A percentile compares a stretch with the other conserved stretches of the same genome.
phyloP scores from a whole-genome alignment of 2,113 vertebrate species.

The Perca fluviatilis region DNA sequence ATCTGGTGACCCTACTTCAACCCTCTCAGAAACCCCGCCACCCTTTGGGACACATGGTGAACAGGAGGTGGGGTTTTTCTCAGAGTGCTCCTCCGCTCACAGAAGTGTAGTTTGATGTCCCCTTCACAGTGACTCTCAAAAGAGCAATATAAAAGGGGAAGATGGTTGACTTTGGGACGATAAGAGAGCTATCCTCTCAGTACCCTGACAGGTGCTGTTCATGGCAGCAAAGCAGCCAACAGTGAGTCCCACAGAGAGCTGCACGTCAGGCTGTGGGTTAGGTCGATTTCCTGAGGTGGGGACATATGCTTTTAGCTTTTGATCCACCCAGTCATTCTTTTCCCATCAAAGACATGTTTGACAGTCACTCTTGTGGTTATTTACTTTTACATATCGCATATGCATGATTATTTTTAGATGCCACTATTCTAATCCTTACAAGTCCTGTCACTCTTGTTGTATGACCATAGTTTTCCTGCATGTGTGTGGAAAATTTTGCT shows the following conservation, averaged over 20 bases:
- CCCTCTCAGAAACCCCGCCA: constrained; percentile 22
- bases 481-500: neutral
- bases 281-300: constrained; percentile 44
- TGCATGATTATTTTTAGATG: neutral
- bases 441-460: neutral
- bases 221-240: constrained; percentile 22
- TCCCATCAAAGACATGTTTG: constrained; percentile 4
- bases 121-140: constrained; percentile 11
- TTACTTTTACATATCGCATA: neutral
- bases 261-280: constrained; percentile 2
- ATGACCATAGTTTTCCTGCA: neutral
- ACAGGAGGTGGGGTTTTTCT: constrained; percentile 48
- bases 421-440: neutral
- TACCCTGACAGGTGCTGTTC: constrained; percentile 49
- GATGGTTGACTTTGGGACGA: constrained; percentile 13
- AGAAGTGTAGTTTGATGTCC: constrained; percentile 36
- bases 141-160: constrained; percentile 28
- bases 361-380: neutral
- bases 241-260: constrained; percentile 37
- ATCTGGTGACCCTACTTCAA: constrained; percentile 17
- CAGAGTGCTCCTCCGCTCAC: constrained; percentile 10
- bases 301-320: constrained; percentile 45
- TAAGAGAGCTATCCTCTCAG: constrained; percentile 22
- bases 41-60: constrained; percentile 40
- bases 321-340: constrained; percentile 13